These are phyloP conservation scores for Drosophila fungiperda DNA, from an alignment of 2,888 invertebrate species.

Conservation along the genomic window DNA sequence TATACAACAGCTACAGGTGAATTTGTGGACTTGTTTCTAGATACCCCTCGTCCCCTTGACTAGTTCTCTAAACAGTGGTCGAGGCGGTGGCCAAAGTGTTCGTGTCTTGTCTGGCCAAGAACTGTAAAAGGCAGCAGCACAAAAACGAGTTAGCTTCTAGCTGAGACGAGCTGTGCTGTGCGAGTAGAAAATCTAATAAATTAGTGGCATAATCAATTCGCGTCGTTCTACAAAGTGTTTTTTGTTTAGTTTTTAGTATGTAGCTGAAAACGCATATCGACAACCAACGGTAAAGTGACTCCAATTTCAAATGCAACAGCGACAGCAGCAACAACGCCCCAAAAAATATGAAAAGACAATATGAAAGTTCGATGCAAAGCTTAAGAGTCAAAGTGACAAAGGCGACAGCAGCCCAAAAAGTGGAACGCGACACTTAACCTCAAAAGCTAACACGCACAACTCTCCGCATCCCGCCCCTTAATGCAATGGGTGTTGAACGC, in stretches of 20 bases:
- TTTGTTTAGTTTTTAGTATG: background rate
- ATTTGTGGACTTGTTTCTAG: constrained; percentile 72
- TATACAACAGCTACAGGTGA: constrained; percentile 73
- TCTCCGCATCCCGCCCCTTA: background rate
- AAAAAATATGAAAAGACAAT: constrained; percentile 24
- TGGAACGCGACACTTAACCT: constrained; percentile 71
- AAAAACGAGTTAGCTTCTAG: constrained; percentile 46
- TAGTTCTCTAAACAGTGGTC: constrained; percentile 24
- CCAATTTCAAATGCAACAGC: constrained; percentile 32
- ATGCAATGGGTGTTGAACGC: constrained; percentile 11
- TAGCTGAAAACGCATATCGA: constrained; percentile 32
- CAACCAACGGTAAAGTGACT: constrained; percentile 53
- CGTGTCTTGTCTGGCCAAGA: constrained; percentile 55
- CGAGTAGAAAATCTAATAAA: constrained; percentile 69
- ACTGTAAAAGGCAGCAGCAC: constrained; percentile 60
- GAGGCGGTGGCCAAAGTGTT: constrained; percentile 59
- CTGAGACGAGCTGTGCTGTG: constrained; percentile 4
- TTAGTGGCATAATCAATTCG: constrained; percentile 73
- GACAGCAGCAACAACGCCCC: constrained; percentile 46
- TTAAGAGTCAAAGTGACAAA: constrained; percentile 57
- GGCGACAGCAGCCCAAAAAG: constrained; percentile 46
- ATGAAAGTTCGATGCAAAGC: constrained; percentile 33
- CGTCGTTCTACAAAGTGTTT: constrained; percentile 51
- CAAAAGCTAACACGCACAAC: constrained; percentile 18
- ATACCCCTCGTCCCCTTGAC: constrained; percentile 12